These are phyloP conservation scores for Ginglymostoma cirratum DNA, from an alignment of 2,113 vertebrate genomes.

Conservation along the genomic window DNA sequence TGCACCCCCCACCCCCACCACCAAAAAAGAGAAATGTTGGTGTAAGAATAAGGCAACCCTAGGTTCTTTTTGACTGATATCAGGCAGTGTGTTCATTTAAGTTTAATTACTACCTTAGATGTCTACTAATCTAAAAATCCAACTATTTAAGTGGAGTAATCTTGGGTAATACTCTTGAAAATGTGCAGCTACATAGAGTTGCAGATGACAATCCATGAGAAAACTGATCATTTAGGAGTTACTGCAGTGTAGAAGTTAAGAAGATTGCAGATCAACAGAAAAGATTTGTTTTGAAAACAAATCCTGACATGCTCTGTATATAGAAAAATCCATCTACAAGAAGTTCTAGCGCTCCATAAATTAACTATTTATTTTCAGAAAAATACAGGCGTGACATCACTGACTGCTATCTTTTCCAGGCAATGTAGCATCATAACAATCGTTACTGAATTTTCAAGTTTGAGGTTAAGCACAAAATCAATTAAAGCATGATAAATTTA, in stretches of 20 bases:
- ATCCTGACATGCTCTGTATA: background rate
- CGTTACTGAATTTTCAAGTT: background rate
- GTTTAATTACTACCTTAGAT: too few relatives aligned
- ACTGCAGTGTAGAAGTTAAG: background rate
- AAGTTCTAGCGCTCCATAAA: background rate
- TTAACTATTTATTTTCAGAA: background rate
- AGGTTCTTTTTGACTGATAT: background rate
- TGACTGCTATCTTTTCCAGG: too few relatives aligned
- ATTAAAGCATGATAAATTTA: background rate
- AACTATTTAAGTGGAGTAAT: background rate
- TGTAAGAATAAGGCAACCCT: background rate
- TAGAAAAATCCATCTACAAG: background rate
- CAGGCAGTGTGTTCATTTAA: too few relatives aligned
- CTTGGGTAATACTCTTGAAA: too few relatives aligned
- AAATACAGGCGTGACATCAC: background rate
- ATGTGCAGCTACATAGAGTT: background rate
- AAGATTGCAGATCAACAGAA: background rate
- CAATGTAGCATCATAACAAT: background rate
- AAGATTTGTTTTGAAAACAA: background rate
- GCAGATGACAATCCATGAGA: background rate
- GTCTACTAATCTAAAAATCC: too few relatives aligned
- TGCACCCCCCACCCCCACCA: too few relatives aligned
- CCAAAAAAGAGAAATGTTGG: too few relatives aligned
- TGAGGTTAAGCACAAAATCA: background rate
- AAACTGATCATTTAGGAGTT: background rate